Percentiles rank a stretch among this genome's conserved stretches.
Evolutionary conservation across 2,888 invertebrate species (phyloP).

Genomic region (Drosophila dives): DNA sequence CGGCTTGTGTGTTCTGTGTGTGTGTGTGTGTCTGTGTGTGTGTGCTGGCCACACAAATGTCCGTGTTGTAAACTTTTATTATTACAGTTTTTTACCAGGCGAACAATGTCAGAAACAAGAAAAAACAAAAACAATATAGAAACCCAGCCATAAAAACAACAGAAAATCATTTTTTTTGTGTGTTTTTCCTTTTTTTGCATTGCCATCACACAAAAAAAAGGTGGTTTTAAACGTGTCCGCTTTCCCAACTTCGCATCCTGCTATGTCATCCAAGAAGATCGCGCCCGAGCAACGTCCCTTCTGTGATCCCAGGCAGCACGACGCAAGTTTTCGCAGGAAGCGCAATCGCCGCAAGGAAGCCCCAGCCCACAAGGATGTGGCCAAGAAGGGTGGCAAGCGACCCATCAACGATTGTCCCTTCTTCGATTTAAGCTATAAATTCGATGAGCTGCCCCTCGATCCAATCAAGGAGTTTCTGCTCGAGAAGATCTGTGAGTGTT

Average conservation of each 20-base stretch:
- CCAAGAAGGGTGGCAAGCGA: constrained; percentile 58
- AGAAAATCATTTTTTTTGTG: constrained; percentile 30
- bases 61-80: constrained; percentile 74
- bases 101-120: constrained; percentile 54
- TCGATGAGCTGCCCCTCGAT: constrained; percentile 84
- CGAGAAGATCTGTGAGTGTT: constrained; percentile 80
- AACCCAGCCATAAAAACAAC: constrained; percentile 36
- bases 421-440: constrained; percentile 79
- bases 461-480: constrained; percentile 79
- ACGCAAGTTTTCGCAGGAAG: constrained; percentile 46
- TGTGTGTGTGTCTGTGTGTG: constrained; percentile 18
- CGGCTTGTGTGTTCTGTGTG: background rate
- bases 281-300: constrained; percentile 76
- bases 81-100: constrained; percentile 60
- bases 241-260: background rate
- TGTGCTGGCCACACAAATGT: constrained; percentile 57
- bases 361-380: background rate
- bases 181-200: constrained; percentile 29
- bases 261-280: constrained; percentile 48
- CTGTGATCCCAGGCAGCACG: constrained; percentile 67
- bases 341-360: constrained; percentile 36
- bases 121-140: constrained; percentile 29
- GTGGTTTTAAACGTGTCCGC: background rate
- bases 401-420: constrained; percentile 83
- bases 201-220: constrained; percentile 19